A percentile compares a stretch with the other conserved stretches of the same genome.
Conservation (phyloP, 1,140 invertebrate genomes). For the Zaprionus camerounensis region DNA sequence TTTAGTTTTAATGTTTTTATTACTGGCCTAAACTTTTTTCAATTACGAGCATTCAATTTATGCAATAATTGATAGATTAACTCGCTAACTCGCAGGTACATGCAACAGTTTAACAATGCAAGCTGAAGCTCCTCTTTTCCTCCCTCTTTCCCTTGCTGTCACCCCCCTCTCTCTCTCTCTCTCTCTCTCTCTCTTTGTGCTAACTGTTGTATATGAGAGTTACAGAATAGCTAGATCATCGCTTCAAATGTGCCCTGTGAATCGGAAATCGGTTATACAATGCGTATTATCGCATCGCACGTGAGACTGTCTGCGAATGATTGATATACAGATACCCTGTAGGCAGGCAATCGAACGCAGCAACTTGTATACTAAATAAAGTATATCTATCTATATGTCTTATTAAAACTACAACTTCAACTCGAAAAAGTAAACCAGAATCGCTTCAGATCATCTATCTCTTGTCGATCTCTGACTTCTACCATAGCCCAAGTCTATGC, state of each 20-base stretch:
- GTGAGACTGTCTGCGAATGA: neutral
- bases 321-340: neutral
- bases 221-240: conserved; percentile 1
- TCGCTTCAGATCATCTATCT: neutral
- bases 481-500: neutral
- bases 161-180: neutral
- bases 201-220: neutral
- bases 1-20: conserved; percentile 30
- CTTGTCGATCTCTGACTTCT: too few species aligned
- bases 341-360: neutral
- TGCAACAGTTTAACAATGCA: conserved; percentile 30
- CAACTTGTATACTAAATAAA: neutral
- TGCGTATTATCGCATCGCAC: conserved; percentile 4
- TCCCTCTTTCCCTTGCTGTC: neutral
- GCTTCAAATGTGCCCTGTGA: neutral
- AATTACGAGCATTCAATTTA: conserved; percentile 41
- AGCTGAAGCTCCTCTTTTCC: neutral
- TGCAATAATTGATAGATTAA: conserved; percentile 39
- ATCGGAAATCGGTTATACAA: conserved; percentile 7
- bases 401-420: too few species aligned
- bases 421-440: neutral
- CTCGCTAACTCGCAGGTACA: conserved; percentile 21
- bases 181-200: neutral
- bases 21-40: conserved; percentile 40
- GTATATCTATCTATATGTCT: too few species aligned